Evolutionary conservation across 2,888 invertebrate genomes (phyloP).

Genomic region (Drosophila neotestacea): DNA sequence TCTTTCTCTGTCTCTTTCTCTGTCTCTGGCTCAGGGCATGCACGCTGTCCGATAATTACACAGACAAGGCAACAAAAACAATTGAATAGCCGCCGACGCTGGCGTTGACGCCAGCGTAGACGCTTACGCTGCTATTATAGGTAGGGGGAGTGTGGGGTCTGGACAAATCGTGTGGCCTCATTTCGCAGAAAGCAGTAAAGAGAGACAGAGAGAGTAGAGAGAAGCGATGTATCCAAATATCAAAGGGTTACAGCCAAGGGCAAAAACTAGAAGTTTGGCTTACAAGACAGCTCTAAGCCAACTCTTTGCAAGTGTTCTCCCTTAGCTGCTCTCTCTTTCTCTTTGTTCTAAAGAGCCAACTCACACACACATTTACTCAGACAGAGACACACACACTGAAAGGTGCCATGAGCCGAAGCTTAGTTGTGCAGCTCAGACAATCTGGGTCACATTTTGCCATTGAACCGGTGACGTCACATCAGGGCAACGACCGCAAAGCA

Average conservation of each 20-base stretch:
- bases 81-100: conserved; percentile 52
- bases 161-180: conserved; percentile 64
- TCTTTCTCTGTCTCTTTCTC: conserved; percentile 14
- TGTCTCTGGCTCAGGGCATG: conserved; percentile 51
- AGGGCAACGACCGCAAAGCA: conserved; percentile 84
- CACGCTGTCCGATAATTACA: conserved; percentile 72
- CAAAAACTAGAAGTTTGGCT: conserved; percentile 44
- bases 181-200: conserved; percentile 46
- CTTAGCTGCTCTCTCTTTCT: conserved; percentile 45
- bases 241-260: conserved; percentile 71
- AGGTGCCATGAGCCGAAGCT: conserved; percentile 65
- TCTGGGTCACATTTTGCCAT: conserved; percentile 86
- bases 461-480: conserved; percentile 86
- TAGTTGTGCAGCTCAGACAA: conserved; percentile 85
- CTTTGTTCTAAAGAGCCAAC: conserved; percentile 67
- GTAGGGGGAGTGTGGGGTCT: conserved; percentile 23
- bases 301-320: conserved; percentile 37
- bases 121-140: neutral
- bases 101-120: conserved; percentile 6
- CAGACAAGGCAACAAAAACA: conserved; percentile 61
- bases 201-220: conserved; percentile 19
- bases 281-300: conserved; percentile 35
- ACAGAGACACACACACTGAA: conserved; percentile 20
- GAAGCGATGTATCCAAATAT: conserved; percentile 31
- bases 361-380: conserved; percentile 21